A percentile compares a stretch with the other conserved stretches of the same genome.
These are phyloP conservation scores for Drosophila burlai DNA, from an alignment of 1,140 invertebrate genomes.

Conservation along the genomic window DNA sequence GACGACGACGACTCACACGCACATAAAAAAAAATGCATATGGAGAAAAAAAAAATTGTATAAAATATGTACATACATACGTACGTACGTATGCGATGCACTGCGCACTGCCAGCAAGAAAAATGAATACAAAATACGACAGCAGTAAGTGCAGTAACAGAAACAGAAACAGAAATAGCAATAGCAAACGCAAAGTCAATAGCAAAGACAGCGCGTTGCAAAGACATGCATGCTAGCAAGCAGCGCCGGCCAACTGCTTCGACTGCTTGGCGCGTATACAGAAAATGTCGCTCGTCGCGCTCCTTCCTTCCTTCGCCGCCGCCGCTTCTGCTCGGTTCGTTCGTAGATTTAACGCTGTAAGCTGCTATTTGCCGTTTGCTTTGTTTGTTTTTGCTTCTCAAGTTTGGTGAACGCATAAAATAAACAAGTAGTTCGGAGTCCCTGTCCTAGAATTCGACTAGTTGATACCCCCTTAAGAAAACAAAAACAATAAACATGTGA, in stretches of 20 bases:
- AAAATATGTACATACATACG: slow-evolving; percentile 20
- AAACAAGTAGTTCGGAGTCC: slow-evolving; percentile 39
- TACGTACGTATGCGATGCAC: slow-evolving; percentile 36
- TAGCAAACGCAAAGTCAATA: slow-evolving; percentile 37
- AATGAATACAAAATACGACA: slow-evolving; percentile 64
- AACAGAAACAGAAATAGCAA: slow-evolving; percentile 28
- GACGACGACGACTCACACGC: slow-evolving; percentile 72
- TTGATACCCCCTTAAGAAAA: slow-evolving; percentile 23
- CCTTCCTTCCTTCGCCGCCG: slow-evolving; percentile 20
- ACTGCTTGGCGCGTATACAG: slow-evolving; percentile 61
- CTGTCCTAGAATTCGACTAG: slow-evolving; percentile 27
- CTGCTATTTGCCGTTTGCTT: slow-evolving; percentile 32
- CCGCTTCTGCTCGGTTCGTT: background rate
- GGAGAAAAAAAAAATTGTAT: slow-evolving; percentile 62
- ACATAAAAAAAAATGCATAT: slow-evolving; percentile 74
- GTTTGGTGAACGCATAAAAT: slow-evolving; percentile 76
- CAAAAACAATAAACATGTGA: slow-evolving; percentile 7
- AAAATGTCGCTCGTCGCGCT: slow-evolving; percentile 63
- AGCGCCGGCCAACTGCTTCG: slow-evolving; percentile 14
- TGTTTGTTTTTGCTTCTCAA: slow-evolving; percentile 54
- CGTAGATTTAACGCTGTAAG: slow-evolving; percentile 28
- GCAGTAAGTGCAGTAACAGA: slow-evolving; percentile 66
- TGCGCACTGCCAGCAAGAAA: slow-evolving; percentile 52
- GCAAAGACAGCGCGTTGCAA: slow-evolving; percentile 36
- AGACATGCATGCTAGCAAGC: slow-evolving; percentile 35